A percentile compares a stretch with the other conserved stretches of the same genome.
Evolutionary conservation across 2,113 vertebrate genomes (phyloP).

Genomic region (Notarius quadriscutis): DNA sequence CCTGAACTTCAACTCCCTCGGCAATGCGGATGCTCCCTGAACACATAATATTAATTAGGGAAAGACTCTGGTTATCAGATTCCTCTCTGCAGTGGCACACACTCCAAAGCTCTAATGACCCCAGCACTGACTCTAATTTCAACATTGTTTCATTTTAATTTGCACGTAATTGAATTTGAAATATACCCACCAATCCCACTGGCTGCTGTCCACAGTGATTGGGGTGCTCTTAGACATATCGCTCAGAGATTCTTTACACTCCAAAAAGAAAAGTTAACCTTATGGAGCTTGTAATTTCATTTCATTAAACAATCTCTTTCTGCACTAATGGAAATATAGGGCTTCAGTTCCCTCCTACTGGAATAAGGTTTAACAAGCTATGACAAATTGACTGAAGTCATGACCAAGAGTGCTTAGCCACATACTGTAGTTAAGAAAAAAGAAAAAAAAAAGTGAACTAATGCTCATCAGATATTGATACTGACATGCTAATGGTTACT

Average conservation of each 20-base stretch:
- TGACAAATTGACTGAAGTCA: neutral
- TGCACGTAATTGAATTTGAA: slow-evolving; percentile 58
- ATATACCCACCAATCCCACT: slow-evolving; percentile 46
- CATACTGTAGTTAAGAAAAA: neutral
- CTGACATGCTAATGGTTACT: neutral
- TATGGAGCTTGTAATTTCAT: slow-evolving; percentile 25
- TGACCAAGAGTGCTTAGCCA: neutral
- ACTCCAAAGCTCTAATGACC: slow-evolving; percentile 52
- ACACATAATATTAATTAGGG: slow-evolving; percentile 57
- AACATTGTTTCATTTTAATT: slow-evolving; percentile 64
- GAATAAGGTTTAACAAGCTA: neutral
- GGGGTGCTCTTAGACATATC: slow-evolving; percentile 34
- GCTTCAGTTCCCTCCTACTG: neutral
- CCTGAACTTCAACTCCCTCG: slow-evolving; percentile 38
- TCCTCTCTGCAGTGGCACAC: slow-evolving; percentile 19
- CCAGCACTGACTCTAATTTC: slow-evolving; percentile 42
- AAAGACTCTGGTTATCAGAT: slow-evolving; percentile 47
- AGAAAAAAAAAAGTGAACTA: neutral
- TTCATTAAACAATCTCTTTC: slow-evolving; percentile 36
- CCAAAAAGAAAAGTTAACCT: slow-evolving; percentile 34
- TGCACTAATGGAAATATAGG: neutral
- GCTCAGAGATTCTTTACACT: neutral
- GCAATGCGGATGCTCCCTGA: slow-evolving; percentile 39
- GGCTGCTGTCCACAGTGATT: slow-evolving; percentile 46
- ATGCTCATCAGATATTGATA: neutral